These are phyloP conservation scores for Takifugu flavidus DNA, from an alignment of 2,113 vertebrate species.

Conservation along the genomic window DNA sequence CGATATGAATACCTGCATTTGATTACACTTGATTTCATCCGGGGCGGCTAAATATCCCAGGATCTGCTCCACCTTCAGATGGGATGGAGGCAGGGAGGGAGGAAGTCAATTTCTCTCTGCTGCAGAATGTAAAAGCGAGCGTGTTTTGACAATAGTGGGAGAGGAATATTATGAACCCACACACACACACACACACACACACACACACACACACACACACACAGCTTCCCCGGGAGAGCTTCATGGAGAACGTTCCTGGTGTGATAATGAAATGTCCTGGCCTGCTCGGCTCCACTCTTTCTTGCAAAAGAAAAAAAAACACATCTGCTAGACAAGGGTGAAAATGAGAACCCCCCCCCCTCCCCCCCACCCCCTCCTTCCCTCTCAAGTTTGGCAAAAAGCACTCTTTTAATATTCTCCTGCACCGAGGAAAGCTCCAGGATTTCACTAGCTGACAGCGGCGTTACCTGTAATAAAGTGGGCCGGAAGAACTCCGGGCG, in stretches of 20 bases:
- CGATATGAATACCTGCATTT: conserved; percentile 37
- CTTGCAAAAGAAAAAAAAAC: conserved; percentile 40
- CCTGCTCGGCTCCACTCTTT: conserved; percentile 55
- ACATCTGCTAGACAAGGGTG: conserved; percentile 62
- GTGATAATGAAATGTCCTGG: conserved; percentile 74
- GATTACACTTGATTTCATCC: conserved; percentile 31
- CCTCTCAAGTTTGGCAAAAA: conserved; percentile 56
- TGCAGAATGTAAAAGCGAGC: conserved; percentile 57
- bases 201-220: neutral
- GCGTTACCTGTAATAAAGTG: conserved; percentile 48
- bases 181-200: conserved; percentile 20
- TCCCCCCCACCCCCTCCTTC: conserved; percentile 23
- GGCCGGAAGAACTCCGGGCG: conserved; percentile 48
- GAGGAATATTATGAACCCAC: conserved; percentile 58
- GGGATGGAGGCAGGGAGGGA: conserved; percentile 17
- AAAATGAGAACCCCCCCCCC: conserved; percentile 63
- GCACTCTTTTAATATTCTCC: conserved; percentile 65
- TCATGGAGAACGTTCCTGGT: conserved; percentile 69
- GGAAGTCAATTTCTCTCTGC: conserved; percentile 15
- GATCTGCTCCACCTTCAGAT: conserved; percentile 22
- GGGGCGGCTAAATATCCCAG: conserved; percentile 18
- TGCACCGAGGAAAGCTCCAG: conserved; percentile 41
- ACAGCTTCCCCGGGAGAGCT: conserved; percentile 62
- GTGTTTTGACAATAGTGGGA: conserved; percentile 56
- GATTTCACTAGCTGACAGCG: conserved; percentile 1